A percentile compares a stretch with the other conserved stretches of the same genome.
Evolutionary conservation across 2,888 invertebrate genomes (phyloP).

Genomic region (Pammene aurita): DNA sequence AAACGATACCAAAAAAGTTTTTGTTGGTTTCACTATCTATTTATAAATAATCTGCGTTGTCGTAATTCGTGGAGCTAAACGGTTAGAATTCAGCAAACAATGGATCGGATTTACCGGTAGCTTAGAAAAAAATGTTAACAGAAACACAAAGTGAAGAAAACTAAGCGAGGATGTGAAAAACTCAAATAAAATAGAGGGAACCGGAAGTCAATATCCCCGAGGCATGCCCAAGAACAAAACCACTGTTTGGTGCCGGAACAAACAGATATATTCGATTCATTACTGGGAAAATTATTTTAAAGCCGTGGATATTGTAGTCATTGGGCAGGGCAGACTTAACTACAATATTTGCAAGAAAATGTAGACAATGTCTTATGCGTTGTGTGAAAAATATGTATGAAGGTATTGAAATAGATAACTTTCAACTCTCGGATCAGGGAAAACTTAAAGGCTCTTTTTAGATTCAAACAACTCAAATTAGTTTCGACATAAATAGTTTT

Average conservation of each 20-base stretch:
- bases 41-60: conserved; percentile 3
- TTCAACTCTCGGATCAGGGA: no score
- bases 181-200: conserved; percentile 40
- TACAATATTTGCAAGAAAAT: no score
- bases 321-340: no score
- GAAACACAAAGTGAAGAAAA: conserved; percentile 39
- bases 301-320: background rate
- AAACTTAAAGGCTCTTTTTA: no score
- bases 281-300: background rate
- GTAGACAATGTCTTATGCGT: no score
- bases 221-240: conserved; percentile 30
- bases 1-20: no score
- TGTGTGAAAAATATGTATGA: no score
- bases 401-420: no score
- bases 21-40: background rate
- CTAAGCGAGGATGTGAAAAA: conserved; percentile 38
- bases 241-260: conserved; percentile 21
- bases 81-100: conserved; percentile 35
- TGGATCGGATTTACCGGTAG: conserved; percentile 31
- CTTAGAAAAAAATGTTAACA: conserved; percentile 38
- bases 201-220: conserved; percentile 32
- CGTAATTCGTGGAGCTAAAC: conserved; percentile 19
- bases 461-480: no score
- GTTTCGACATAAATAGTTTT: no score
- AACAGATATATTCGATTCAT: conserved; percentile 14